Percentiles rank a stretch among this genome's conserved stretches.
Evolutionary conservation across 1,140 invertebrate genomes (phyloP).

Genomic region (Drosophila nannoptera): DNA sequence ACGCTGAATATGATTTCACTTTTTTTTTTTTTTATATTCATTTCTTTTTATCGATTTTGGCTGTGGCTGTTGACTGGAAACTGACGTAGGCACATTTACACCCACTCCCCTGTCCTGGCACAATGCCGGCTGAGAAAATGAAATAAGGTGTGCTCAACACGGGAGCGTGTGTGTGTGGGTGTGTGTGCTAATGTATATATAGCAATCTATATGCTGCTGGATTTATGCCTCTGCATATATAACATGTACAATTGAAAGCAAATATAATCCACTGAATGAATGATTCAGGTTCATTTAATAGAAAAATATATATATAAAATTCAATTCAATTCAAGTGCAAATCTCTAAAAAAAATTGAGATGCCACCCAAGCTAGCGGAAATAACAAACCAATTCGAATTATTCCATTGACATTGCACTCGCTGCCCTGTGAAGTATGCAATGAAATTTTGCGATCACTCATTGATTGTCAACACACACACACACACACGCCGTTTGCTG

Average conservation of each 20-base stretch:
- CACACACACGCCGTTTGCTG: background rate
- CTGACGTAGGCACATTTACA: background rate
- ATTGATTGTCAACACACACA: background rate
- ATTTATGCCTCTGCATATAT: no score
- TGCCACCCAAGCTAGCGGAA: no score
- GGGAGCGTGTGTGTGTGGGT: background rate
- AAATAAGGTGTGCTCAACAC: conserved; percentile 25
- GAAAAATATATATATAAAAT: no score
- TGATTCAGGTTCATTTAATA: no score
- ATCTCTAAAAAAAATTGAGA: no score
- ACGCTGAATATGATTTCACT: conserved; percentile 37
- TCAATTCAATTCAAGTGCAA: no score
- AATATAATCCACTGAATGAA: background rate
- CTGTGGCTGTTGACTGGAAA: conserved; percentile 16
- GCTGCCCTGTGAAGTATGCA: background rate
- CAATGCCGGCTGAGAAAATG: conserved; percentile 22
- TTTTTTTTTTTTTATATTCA: conserved; percentile 21
- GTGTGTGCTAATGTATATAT: background rate
- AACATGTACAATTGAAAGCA: conserved; percentile 16
- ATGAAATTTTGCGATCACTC: background rate
- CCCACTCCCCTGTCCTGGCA: conserved; percentile 1
- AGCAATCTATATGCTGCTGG: background rate
- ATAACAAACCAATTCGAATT: no score
- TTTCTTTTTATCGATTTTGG: conserved; percentile 38
- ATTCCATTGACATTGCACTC: background rate